Conservation (phyloP, 2,113 vertebrate genomes). For the Protomyctophum bolini region DNA sequence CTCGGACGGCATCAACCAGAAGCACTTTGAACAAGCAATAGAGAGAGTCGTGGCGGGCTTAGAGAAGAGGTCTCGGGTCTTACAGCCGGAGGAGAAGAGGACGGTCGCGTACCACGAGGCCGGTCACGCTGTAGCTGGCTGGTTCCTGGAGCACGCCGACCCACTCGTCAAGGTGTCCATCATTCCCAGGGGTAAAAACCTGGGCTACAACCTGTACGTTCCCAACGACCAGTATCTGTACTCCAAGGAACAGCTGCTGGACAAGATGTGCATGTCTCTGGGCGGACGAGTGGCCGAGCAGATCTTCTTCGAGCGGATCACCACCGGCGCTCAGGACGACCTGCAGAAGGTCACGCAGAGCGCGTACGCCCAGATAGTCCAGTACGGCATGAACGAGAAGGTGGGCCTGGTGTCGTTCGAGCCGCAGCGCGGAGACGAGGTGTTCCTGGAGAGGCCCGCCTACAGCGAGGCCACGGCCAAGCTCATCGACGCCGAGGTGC, state of each 20-base stretch:
- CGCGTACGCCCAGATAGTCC: slow-evolving; percentile 97
- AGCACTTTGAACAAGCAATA: slow-evolving; percentile 97
- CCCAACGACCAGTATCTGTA: slow-evolving; percentile 97
- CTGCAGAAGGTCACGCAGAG: slow-evolving; percentile 95
- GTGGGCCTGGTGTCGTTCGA: slow-evolving; percentile 98
- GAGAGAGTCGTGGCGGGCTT: slow-evolving; percentile 97
- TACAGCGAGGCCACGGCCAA: slow-evolving; percentile 95
- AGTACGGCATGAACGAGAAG: slow-evolving; percentile 97
- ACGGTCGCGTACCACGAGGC: slow-evolving; percentile 95
- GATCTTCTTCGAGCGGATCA: slow-evolving; percentile 94
- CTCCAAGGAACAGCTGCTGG: slow-evolving; percentile 94
- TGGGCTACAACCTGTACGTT: slow-evolving; percentile 97
- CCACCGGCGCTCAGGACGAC: slow-evolving; percentile 96
- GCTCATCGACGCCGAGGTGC: slow-evolving; percentile 92
- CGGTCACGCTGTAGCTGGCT: slow-evolving; percentile 92
- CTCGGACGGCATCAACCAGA: slow-evolving; percentile 89
- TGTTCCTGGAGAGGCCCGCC: slow-evolving; percentile 95
- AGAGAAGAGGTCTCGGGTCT: slow-evolving; percentile 97
- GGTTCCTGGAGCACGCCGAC: slow-evolving; percentile 96
- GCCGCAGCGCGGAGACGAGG: slow-evolving; percentile 92
- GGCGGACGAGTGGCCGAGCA: slow-evolving; percentile 94
- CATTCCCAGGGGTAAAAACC: slow-evolving; percentile 93
- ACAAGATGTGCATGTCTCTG: slow-evolving; percentile 97
- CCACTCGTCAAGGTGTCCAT: slow-evolving; percentile 95
- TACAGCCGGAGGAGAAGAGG: slow-evolving; percentile 97